Base-by-base conservation (phyloP, 2,797 vertebrate species). In the Scomberomorus guttatus region DNA sequence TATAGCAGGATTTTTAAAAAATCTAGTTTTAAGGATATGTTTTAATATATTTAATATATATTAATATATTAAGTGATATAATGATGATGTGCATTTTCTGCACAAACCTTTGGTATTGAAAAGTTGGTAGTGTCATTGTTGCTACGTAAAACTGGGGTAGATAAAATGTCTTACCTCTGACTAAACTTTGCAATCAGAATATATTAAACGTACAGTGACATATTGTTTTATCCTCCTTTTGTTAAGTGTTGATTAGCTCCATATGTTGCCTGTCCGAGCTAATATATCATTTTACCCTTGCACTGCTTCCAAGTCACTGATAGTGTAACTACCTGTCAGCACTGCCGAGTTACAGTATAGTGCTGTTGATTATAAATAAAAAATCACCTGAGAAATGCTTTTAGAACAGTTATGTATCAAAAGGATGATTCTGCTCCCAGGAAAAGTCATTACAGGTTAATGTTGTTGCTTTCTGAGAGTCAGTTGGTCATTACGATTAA, bases 381-480 rank as follows among this genome's bases (percentile, higher is more conserved):
- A 44, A 29, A 72, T 24, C 15, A 8, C 0, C 6, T n/a, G 13
- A 32, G 17, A 44, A 57, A n/a, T 15, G 27, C 48, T 62, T 65
- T 77, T 60, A 5, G 29, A 18, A 65, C n/a, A 60, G 24, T 24
- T 13, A 6, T 39, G 11, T 25, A 55, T 46, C 25, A 52, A 46
- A 58, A 18, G 52, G n/a, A 63, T 20, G 15, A 75, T 48, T 74
- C 3, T 55, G 11, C 34, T 72, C 5, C 5, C 25, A 9, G 61
- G 20, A 13, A 54, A 9, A 37, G 20, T 79, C 25, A 27, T 55
- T 54, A 13, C 11, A 68, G 52, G 27, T 77, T 61, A 54, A 60
- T 42, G 3, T 50, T 50, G 10, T 65, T 69, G 9, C 17, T 66
- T 13, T 62, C 27, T 66, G 5, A 22, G 25, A 75, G n/a, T 64